These are phyloP conservation scores for Hirudinaria manillensis DNA, from an alignment of 2,888 invertebrate species.

Conservation along the genomic window DNA sequence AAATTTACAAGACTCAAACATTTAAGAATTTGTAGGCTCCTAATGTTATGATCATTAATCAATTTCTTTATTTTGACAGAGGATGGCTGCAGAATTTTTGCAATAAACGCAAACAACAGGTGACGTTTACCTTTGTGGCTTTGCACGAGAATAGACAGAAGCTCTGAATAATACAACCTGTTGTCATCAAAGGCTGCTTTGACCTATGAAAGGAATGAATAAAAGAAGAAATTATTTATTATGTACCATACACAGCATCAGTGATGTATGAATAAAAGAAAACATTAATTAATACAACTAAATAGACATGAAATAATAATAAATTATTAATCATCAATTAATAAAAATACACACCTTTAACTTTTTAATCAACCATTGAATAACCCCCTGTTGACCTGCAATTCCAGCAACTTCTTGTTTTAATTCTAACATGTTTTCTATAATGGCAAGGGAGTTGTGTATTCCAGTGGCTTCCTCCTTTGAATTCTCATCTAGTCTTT, in stretches of 20 bases:
- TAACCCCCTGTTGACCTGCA: slow-evolving; percentile 80
- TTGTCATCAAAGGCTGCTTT: slow-evolving; percentile 89
- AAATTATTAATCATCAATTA: not conserved
- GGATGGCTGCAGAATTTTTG: too few relatives aligned
- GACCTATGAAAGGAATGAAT: slow-evolving; percentile 51
- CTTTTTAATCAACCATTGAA: slow-evolving; percentile 85
- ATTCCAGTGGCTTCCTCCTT: slow-evolving; percentile 94
- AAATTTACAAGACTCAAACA: too few relatives aligned
- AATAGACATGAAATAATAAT: not conserved
- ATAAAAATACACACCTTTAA: slow-evolving; percentile 59
- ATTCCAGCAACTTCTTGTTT: slow-evolving; percentile 75
- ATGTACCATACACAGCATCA: not conserved
- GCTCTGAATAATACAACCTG: slow-evolving; percentile 90
- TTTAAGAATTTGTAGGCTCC: too few relatives aligned
- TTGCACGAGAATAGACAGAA: slow-evolving; percentile 88
- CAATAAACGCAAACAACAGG: too few relatives aligned
- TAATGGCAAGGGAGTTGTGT: slow-evolving; percentile 82
- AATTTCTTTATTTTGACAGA: too few relatives aligned
- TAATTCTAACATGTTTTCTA: slow-evolving; percentile 91
- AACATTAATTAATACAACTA: not conserved
- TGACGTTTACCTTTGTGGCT: slow-evolving; percentile 62
- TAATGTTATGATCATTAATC: too few relatives aligned
- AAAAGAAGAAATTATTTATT: not conserved
- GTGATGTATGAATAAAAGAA: not conserved
- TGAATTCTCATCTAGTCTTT: slow-evolving; percentile 81